These are phyloP conservation scores for Cantharis nigra DNA, from an alignment of 2,888 invertebrate genomes.

Conservation along the genomic window DNA sequence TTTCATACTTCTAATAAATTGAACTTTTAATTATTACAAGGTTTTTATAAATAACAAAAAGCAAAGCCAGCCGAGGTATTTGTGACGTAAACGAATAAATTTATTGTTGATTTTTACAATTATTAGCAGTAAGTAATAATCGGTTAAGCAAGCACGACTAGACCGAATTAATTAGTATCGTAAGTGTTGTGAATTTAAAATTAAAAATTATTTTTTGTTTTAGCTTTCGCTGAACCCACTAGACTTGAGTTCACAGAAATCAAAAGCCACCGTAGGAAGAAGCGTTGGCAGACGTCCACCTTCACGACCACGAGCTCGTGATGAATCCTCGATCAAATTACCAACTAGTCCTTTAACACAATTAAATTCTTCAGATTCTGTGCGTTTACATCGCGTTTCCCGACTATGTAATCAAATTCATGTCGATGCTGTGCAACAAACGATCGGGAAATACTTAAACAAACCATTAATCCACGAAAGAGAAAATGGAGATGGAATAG, in stretches of 20 bases:
- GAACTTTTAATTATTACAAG: not conserved
- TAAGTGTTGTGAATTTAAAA: not conserved
- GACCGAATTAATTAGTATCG: not conserved
- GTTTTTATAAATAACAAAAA: not conserved
- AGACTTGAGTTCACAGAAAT: conserved; percentile 59
- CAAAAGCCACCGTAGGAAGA: conserved; percentile 58
- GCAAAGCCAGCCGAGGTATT: not conserved
- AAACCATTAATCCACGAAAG: conserved; percentile 38
- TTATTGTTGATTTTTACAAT: not conserved
- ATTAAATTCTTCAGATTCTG: conserved; percentile 31
- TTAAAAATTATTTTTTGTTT: conserved; percentile 5
- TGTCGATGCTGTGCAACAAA: conserved; percentile 52
- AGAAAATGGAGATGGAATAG: conserved; percentile 46
- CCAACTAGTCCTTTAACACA: conserved; percentile 18
- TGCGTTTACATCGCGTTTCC: conserved; percentile 54
- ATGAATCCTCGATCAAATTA: conserved; percentile 34
- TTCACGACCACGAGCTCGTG: conserved; percentile 51
- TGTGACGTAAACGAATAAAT: not conserved
- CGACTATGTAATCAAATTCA: conserved; percentile 58
- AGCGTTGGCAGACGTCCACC: conserved; percentile 60
- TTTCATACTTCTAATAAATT: not conserved
- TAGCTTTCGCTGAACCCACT: conserved; percentile 58
- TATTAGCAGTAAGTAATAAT: not conserved
- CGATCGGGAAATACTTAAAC: conserved; percentile 41
- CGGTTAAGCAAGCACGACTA: not conserved